Evolutionary conservation across 2,888 invertebrate genomes (phyloP).

Genomic region (Drosophila barbarae): DNA sequence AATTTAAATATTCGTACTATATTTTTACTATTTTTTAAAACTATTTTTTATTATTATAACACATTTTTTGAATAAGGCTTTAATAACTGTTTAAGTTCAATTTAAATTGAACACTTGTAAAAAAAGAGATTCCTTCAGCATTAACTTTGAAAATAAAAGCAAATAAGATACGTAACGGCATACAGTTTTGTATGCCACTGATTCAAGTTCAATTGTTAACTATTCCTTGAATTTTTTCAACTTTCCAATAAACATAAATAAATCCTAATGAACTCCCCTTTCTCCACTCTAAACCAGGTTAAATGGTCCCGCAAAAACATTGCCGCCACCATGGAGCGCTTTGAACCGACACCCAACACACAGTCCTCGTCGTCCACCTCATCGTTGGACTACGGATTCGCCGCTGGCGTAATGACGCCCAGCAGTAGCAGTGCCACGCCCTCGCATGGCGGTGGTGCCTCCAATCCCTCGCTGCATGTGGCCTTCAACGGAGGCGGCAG

Average conservation of each 20-base stretch:
- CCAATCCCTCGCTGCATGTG: constrained; percentile 61
- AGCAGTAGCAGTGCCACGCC: constrained; percentile 70
- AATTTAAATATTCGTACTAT: not conserved
- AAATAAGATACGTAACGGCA: not conserved
- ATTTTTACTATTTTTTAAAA: not conserved
- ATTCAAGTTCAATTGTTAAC: no score
- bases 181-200: not conserved
- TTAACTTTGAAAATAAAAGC: not conserved
- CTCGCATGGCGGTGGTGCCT: constrained; percentile 61
- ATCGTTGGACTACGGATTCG: constrained; percentile 77
- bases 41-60: not conserved
- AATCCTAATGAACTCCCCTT: no score
- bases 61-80: not conserved
- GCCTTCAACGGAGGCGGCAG: constrained; percentile 59
- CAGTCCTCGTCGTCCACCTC: constrained; percentile 75
- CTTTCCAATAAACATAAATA: not conserved
- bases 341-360: constrained; percentile 81
- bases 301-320: constrained; percentile 84
- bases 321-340: constrained; percentile 84
- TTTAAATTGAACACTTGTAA: not conserved
- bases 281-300: constrained; percentile 74
- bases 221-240: no score
- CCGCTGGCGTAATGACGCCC: constrained; percentile 77
- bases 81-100: not conserved
- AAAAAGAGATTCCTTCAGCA: not conserved